phyloP scores from a whole-genome alignment of 2,113 vertebrate genomes.

The Setophaga coronata region DNA sequence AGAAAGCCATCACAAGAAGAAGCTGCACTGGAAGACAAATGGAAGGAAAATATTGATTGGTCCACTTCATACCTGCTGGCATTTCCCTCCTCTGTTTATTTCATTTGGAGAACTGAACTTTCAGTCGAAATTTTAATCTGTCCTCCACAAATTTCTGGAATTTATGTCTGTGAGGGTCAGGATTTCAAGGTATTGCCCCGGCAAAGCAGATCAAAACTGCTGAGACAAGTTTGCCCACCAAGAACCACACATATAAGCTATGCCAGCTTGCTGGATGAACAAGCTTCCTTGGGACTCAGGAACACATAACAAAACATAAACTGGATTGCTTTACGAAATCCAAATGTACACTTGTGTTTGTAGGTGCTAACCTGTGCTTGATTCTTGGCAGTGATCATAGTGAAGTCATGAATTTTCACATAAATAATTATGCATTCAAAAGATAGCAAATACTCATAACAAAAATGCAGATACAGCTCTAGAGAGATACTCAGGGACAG shows the following conservation, averaged over 20 bases:
- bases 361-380: neutral
- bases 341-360: neutral
- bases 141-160: neutral
- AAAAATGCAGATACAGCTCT: neutral
- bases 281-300: neutral
- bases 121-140: neutral
- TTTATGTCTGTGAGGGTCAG: neutral
- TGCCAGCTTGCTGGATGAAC: neutral
- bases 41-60: neutral
- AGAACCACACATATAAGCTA: accelerated
- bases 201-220: neutral
- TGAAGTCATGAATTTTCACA: neutral
- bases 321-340: neutral
- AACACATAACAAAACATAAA: neutral
- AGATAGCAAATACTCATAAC: neutral
- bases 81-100: neutral
- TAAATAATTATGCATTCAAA: neutral
- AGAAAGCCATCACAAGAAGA: neutral
- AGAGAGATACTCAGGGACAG: neutral
- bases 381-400: neutral
- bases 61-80: neutral
- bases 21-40: neutral
- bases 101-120: neutral
- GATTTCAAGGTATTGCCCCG: neutral
- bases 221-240: neutral